phyloP scores from a whole-genome alignment of 1,140 invertebrate genomes.

The Rhizoglyphus robini region DNA sequence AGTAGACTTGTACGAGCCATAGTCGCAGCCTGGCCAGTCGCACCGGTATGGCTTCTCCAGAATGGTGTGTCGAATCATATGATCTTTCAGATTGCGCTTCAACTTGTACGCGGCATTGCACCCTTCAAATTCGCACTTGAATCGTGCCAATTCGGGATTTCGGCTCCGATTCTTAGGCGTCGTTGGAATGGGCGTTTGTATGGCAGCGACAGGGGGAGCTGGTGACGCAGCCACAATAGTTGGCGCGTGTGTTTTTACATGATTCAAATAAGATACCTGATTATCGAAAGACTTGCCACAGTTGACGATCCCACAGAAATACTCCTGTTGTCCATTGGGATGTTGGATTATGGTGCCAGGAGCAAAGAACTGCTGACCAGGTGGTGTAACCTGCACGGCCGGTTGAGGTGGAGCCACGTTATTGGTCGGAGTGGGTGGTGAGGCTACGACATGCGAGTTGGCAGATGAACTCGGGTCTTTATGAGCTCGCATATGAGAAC shows the following conservation, averaged over 20 bases:
- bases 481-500: constrained; percentile 12
- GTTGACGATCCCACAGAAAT: background rate
- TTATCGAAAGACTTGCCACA: constrained; percentile 12
- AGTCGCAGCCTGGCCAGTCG: constrained; percentile 14
- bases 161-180: background rate
- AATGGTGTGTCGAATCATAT: constrained; percentile 12
- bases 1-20: constrained; percentile 11
- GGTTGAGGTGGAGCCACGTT: background rate
- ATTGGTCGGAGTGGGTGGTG: background rate
- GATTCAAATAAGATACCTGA: constrained; percentile 1
- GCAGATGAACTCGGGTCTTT: constrained; percentile 1
- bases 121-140: constrained; percentile 16
- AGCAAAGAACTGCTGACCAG: constrained; percentile 3
- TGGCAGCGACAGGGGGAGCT: background rate
- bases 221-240: background rate
- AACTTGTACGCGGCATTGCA: constrained; percentile 11
- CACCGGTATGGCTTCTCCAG: constrained; percentile 14
- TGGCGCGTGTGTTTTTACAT: constrained; percentile 11
- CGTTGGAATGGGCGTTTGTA: background rate
- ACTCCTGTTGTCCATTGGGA: constrained; percentile 1
- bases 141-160: constrained; percentile 5
- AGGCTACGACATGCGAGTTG: background rate
- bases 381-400: background rate
- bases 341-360: constrained; percentile 11
- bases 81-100: constrained; percentile 13